Conservation (phyloP, 1,140 invertebrate species). For the Drosophila nikananu region DNA sequence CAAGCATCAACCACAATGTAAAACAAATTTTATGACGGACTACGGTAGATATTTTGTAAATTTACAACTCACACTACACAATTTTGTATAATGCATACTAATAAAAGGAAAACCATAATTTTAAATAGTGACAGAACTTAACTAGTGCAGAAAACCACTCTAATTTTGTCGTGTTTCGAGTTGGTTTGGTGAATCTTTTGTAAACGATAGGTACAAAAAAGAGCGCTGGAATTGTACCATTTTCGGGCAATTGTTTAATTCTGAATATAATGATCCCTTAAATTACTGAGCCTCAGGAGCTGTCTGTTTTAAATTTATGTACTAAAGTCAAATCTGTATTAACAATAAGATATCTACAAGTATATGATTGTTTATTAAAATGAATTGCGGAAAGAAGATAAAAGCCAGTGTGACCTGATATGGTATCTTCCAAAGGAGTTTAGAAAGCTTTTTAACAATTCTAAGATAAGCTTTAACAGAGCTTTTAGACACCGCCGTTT, state of each 20-base stretch:
- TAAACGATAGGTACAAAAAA: neutral
- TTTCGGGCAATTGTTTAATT: neutral
- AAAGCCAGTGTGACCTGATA: neutral
- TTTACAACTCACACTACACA: slow-evolving; percentile 73
- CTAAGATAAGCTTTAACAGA: neutral
- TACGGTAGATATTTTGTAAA: slow-evolving; percentile 80
- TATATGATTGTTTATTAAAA: neutral
- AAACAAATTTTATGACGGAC: slow-evolving; percentile 69
- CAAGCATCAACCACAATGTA: slow-evolving; percentile 47
- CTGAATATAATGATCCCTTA: slow-evolving; percentile 4
- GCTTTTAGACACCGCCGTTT: slow-evolving; percentile 1
- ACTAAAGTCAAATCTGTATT: neutral
- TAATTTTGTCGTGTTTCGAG: neutral
- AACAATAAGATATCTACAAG: neutral
- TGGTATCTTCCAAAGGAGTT: neutral
- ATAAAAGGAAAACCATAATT: slow-evolving; percentile 53
- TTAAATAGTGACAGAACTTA: slow-evolving; percentile 15
- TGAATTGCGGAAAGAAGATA: neutral
- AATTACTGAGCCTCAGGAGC: neutral
- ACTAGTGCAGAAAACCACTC: neutral
- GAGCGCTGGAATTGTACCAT: neutral
- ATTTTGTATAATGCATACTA: slow-evolving; percentile 66
- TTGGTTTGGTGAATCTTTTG: neutral
- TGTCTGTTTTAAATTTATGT: neutral
- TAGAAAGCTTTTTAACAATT: neutral